A percentile compares a stretch with the other conserved stretches of the same genome.
Conservation (phyloP, 2,888 invertebrate species). For the Ceramica pisi region DNA sequence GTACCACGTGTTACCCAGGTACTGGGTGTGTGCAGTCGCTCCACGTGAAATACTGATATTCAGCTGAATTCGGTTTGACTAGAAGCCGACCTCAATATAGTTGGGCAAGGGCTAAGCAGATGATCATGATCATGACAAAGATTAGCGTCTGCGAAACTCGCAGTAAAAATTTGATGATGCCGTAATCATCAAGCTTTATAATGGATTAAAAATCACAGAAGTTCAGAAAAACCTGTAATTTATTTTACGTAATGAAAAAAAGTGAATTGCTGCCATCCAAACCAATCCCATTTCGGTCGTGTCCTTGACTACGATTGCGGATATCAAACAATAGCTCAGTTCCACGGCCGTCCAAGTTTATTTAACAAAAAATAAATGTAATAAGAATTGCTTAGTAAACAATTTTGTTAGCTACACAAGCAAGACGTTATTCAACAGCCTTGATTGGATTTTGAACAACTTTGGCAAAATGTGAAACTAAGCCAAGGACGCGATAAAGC, state of each 20-base stretch:
- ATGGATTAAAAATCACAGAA: not conserved
- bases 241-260: constrained; percentile 18
- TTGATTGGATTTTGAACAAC: constrained; percentile 47
- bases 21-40: too few species aligned
- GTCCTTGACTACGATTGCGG: constrained; percentile 41
- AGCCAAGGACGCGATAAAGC: constrained; percentile 48
- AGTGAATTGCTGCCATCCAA: constrained; percentile 20
- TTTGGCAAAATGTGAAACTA: constrained; percentile 42
- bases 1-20: too few species aligned
- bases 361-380: constrained; percentile 24
- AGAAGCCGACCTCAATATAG: too few species aligned
- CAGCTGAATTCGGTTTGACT: too few species aligned
- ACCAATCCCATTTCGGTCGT: constrained; percentile 45
- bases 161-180: not conserved
- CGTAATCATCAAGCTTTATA: not conserved
- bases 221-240: constrained; percentile 22
- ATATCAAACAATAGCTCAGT: constrained; percentile 39
- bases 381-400: constrained; percentile 47
- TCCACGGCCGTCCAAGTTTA: constrained; percentile 12
- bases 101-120: too few species aligned
- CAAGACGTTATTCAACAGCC: constrained; percentile 39
- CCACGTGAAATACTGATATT: too few species aligned
- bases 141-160: too few species aligned
- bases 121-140: too few species aligned
- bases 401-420: constrained; percentile 26